Percentiles rank a stretch among this genome's conserved stretches.
phyloP scores from a whole-genome alignment of 2,888 invertebrate genomes.

The Mechanitis mazaeus region DNA sequence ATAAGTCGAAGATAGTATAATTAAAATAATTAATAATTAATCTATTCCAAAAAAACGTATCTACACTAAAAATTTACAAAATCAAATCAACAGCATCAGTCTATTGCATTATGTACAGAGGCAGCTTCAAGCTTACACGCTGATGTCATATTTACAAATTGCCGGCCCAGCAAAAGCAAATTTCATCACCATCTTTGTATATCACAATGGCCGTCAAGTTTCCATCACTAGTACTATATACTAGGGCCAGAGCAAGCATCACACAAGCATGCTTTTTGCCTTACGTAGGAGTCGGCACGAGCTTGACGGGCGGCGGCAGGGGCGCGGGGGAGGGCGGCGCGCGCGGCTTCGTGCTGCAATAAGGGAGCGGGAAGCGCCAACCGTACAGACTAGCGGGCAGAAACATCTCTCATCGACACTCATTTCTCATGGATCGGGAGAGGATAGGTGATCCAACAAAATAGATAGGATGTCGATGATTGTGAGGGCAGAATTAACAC shows the following conservation, averaged over 20 bases:
- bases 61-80: slow-evolving; percentile 1
- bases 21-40: background rate
- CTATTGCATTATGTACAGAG: slow-evolving; percentile 33
- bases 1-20: background rate
- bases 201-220: slow-evolving; percentile 9
- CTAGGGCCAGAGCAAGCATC: slow-evolving; percentile 53
- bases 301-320: slow-evolving; percentile 86
- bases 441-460: slow-evolving; percentile 17
- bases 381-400: slow-evolving; percentile 90
- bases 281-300: slow-evolving; percentile 83
- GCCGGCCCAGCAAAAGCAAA: slow-evolving; percentile 47
- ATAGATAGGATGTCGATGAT: slow-evolving; percentile 45
- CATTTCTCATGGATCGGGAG: slow-evolving; percentile 41
- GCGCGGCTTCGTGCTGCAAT: slow-evolving; percentile 93
- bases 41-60: background rate
- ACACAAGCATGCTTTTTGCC: slow-evolving; percentile 69
- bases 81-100: slow-evolving; percentile 1
- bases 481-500: slow-evolving; percentile 23
- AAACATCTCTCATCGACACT: slow-evolving; percentile 77
- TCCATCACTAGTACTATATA: slow-evolving; percentile 32
- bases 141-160: slow-evolving; percentile 52
- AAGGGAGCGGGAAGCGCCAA: slow-evolving; percentile 97
- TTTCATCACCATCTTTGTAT: slow-evolving; percentile 18
- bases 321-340: slow-evolving; percentile 87
- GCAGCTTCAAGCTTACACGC: slow-evolving; percentile 36